Evolutionary conservation across 2,888 invertebrate genomes (phyloP), one percentile per base, ranked within the genome.

Genomic region (Abscondita cerata): DNA sequence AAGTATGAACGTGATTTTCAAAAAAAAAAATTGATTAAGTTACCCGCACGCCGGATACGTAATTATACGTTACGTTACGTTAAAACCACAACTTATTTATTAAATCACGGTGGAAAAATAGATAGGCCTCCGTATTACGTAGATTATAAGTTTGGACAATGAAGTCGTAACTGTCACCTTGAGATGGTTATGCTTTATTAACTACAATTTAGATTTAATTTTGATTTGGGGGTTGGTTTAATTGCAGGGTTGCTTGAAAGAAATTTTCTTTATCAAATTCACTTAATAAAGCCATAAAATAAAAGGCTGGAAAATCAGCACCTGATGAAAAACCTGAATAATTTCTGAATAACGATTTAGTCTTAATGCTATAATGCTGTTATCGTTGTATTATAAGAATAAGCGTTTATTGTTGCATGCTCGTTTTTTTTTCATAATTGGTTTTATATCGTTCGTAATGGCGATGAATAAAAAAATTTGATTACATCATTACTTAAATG

Each of bases 241-340:
- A 44, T 44, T 44, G 18, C 2, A 19, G 18, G 44, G 44, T 18
- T 2, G 44, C 18, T 44, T 18, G 5, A 16, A 44, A 44, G 44
- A 11, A 25, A 40, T 40, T 15, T 13, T 40, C 40, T 40, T 40
- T 15, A 40, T 40, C 15, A 40, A 40, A 40, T 13, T 15, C 40
- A 40, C 15, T 40, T 40, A 13, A 40, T 40, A 15, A 44, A 44
- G 44, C 11, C 18, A 44, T 19, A 18, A 19, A 44, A 44, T 44
- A n/a, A 44, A 40, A 2, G n/a, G 18, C 16, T 18, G 44, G 44
- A 44, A 44, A 44, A 19, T 44, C 44, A 44, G 44, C 44, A 44
- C 44, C 44, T 44, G 44, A 44, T 44, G 44, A 18, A 44, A 41
- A 44, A 44, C 44, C n/a, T 44, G 44, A 44, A 44, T 44, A 44